Evolutionary conservation across 2,888 invertebrate genomes (phyloP), one percentile per base, ranked within the genome.

Genomic region (Cataglyphis rosenhaueri): DNA sequence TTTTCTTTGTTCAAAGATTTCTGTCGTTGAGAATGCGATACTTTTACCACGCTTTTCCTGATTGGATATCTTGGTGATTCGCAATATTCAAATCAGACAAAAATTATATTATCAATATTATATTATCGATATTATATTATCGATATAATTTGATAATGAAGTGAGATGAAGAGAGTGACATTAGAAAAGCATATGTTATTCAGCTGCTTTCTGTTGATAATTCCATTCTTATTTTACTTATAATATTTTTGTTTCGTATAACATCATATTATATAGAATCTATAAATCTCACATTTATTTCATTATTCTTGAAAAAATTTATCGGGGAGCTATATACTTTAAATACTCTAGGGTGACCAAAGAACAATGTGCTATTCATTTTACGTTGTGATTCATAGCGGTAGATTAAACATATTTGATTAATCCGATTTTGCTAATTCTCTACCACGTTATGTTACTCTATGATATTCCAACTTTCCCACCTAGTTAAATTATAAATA

Each of bases 91-190:
- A 12, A 8, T 68, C 41, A 12, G 1, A n/a, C 35, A 32, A 3
- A 52, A 55, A n/a, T 76, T 5, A 32, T 18, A 25, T 79, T 79
- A 48, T 68, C 44, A 21, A 70, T 41, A 38, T 78, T 78, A 70
- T 41, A 38, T 79, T 79, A 48, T 68, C 44, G 32, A 70, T 41
- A 38, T 78, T 78, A 70, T 41, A 38, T 78, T 78, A 48, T 68
- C 44, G 32, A 70, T 32, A 25, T 57, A 6, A 9, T 15, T 4
- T n/a, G 6, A 57, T 25, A 76, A 66, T 57, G 21, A 57, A 4
- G 4, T 52, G 21, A 21, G 21, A 21, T 21, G 21, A 21, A 21
- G 32, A 0, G 4, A 3, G 8, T 68, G 8, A 57, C 12, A 35
- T 57, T 66, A 78, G 1, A 0, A 57, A 41, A 32, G 15, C 10